Base-by-base conservation (phyloP, 2,113 vertebrate species). In the Polypterus senegalus region DNA sequence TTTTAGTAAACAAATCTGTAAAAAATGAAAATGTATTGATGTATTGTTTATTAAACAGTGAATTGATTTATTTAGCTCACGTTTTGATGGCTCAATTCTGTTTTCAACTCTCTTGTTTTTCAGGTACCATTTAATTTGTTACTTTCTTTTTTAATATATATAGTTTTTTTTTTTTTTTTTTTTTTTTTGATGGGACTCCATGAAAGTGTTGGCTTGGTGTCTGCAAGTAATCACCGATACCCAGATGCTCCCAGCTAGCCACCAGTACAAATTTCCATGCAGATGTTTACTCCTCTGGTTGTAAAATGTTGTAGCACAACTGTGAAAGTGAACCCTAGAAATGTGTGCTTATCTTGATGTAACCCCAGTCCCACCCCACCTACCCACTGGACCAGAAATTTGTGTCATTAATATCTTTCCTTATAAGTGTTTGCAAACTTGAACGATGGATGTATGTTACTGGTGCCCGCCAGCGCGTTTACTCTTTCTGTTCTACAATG, bases 291-390 rank as follows among this genome's bases (percentile, higher is more conserved):
- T 69, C 69, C 46, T 76, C 83, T 86, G 80, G 82, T 82, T 79
- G 86, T 86, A 82, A 91, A 88, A 90, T 72, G 86, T 92, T 52
- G 90, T 97, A 92, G 91, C 92, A 90, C 92, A 93, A 90, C 89
- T 85, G 92, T 96, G 93, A 92, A 93, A 88, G 89, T 93, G 85
- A 93, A 84, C 77, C 79, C 81, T 96, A 91, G 89, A 86, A 83
- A 84, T 72, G 86, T 88, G 90, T 91, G 88, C 81, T 91, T 85
- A 85, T 86, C 80, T 95, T 83, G 79, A 85, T 90, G 92, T 97
- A 81, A 81, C 75, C 80, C 84, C 88, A 90, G 75, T 83, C 89
- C 27, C 27, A 27, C 27, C 27, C 27, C 27, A 27, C 27, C 27
- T 27, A 27, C 27, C 27, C 27, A 27, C 84, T 85, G 78, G 78